A percentile compares a stretch with the other conserved stretches of the same genome.
Evolutionary conservation across 2,113 vertebrate species (phyloP).

Genomic region (Sturnus vulgaris): DNA sequence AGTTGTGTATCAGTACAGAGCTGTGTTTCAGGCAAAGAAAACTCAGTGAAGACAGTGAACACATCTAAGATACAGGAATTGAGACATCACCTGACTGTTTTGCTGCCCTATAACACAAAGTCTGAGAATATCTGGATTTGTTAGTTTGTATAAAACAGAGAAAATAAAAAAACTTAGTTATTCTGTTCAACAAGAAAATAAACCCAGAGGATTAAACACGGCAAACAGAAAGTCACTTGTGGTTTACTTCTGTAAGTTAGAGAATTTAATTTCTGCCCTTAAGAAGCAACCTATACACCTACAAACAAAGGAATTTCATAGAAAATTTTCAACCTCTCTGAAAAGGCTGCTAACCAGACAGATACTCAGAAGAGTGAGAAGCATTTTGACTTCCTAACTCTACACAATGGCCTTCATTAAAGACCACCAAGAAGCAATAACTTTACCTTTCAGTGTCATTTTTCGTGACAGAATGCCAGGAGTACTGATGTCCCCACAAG

Average conservation of each 20-base stretch:
- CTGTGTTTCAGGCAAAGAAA: not conserved
- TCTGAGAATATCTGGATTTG: not conserved
- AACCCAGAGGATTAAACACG: not conserved
- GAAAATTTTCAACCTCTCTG: not conserved
- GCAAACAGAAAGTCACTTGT: not conserved
- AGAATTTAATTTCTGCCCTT: not conserved
- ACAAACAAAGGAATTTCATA: not conserved
- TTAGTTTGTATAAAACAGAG: conserved; percentile 6
- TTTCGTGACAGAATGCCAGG: not conserved
- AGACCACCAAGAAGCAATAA: not conserved
- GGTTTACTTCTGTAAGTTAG: not conserved
- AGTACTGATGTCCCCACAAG: not conserved
- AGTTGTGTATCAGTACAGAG: not conserved
- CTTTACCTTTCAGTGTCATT: not conserved
- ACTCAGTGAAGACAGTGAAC: not conserved
- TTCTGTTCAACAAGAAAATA: not conserved
- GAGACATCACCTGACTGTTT: not conserved
- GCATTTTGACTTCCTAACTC: not conserved
- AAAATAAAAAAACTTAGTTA: conserved; percentile 19
- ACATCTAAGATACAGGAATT: not conserved
- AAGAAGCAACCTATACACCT: not conserved
- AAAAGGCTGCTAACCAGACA: not conserved
- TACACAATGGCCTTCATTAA: not conserved
- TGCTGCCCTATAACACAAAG: not conserved
- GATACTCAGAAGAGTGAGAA: not conserved